phyloP scores from a whole-genome alignment of 2,797 vertebrate genomes.

The Anas flavirostris region DNA sequence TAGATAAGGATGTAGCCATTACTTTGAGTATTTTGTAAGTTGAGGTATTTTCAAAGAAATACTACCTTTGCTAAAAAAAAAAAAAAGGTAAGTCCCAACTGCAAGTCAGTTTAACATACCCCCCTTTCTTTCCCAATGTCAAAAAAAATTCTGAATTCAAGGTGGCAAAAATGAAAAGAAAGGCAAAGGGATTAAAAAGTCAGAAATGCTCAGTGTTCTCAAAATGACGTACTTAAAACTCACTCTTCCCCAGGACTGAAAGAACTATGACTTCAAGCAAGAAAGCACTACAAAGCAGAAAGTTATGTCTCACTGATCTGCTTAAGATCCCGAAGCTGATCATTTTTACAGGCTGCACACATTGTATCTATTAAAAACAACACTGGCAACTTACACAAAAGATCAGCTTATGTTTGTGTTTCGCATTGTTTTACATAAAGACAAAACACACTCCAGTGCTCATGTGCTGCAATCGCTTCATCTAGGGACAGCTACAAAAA shows the following conservation, averaged over 20 bases:
- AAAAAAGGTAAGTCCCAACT: background rate
- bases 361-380: conserved; percentile 7
- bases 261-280: background rate
- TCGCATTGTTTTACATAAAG: background rate
- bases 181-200: background rate
- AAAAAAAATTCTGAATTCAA: background rate
- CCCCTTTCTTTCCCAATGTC: background rate
- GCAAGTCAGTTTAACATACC: background rate
- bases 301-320: background rate
- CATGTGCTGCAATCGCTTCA: background rate
- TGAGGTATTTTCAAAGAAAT: background rate
- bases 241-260: background rate
- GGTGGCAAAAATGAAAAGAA: background rate
- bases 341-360: background rate
- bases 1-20: background rate
- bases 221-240: background rate
- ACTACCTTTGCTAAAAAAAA: background rate
- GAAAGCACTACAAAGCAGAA: background rate
- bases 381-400: background rate
- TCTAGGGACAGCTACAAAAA: background rate
- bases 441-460: background rate
- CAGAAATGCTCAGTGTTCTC: background rate
- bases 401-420: background rate
- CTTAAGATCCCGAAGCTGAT: background rate
- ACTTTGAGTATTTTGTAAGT: background rate